Conservation (phyloP, 2,797 vertebrate genomes). For the Rhincodon typus region DNA sequence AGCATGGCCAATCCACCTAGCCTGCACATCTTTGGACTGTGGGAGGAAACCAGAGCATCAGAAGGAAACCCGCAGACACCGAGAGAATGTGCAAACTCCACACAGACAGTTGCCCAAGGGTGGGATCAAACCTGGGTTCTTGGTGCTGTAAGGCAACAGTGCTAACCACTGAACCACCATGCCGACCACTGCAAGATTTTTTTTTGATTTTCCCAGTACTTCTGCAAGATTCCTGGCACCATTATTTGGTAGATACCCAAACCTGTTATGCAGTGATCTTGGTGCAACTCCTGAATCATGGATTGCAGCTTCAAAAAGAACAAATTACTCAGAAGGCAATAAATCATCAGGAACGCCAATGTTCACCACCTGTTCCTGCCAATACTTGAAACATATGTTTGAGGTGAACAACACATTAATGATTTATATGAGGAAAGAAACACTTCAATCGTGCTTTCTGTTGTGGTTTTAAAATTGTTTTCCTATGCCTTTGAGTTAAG, state of each 20-base stretch:
- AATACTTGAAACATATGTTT: not conserved
- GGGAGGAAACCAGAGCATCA: too few species aligned
- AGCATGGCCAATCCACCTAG: too few species aligned
- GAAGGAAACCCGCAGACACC: too few species aligned
- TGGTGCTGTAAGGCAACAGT: too few species aligned
- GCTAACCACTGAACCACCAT: too few species aligned
- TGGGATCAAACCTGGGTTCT: too few species aligned
- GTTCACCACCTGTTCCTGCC: not conserved
- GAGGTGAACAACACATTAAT: not conserved
- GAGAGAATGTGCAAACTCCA: too few species aligned
- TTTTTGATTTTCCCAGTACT: not conserved
- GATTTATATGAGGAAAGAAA: not conserved
- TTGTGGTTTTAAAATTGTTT: not conserved
- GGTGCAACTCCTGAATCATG: not conserved
- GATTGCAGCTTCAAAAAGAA: not conserved
- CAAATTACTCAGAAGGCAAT: not conserved
- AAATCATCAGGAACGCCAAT: not conserved
- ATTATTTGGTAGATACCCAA: not conserved
- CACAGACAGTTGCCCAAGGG: too few species aligned
- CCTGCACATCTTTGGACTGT: too few species aligned
- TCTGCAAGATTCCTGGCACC: not conserved
- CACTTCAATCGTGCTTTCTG: not conserved
- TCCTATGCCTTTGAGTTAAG: not conserved
- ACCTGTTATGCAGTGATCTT: not conserved
- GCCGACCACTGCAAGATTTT: not conserved